phyloP scores from a whole-genome alignment of 2,888 invertebrate genomes.

The Drosophila macrospina region DNA sequence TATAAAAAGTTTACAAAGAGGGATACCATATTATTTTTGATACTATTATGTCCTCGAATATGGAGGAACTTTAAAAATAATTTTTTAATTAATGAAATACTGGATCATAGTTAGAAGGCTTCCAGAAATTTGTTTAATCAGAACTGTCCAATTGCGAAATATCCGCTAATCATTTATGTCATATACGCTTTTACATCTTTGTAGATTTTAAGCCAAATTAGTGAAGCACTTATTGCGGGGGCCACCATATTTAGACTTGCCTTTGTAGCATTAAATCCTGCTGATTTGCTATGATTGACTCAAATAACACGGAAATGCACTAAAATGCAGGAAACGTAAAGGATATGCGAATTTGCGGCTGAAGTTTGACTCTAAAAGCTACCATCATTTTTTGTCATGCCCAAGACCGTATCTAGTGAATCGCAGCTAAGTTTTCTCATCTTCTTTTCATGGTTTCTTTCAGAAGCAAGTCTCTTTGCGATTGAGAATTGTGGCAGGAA shows the following conservation, averaged over 20 bases:
- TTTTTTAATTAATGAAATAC: too few relatives aligned
- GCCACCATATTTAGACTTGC: conserved; percentile 16
- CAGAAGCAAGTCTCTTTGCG: conserved; percentile 8
- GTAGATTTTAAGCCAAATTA: conserved; percentile 8
- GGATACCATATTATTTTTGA: too few relatives aligned
- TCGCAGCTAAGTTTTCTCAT: conserved; percentile 14
- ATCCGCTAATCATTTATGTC: neutral
- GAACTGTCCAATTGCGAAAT: neutral
- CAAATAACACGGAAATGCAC: conserved; percentile 56
- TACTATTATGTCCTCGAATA: too few relatives aligned
- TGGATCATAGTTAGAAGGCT: too few relatives aligned
- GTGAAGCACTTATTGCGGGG: conserved; percentile 33
- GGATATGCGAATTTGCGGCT: conserved; percentile 57
- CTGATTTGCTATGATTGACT: conserved; percentile 49
- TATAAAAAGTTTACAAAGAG: too few relatives aligned
- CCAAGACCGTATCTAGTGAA: conserved; percentile 1
- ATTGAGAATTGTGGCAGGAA: too few relatives aligned
- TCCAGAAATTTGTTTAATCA: too few relatives aligned
- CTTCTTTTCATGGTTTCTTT: conserved; percentile 37
- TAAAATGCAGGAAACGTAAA: conserved; percentile 63
- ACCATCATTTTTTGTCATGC: conserved; percentile 21
- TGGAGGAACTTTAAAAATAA: too few relatives aligned
- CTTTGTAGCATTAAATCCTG: conserved; percentile 12
- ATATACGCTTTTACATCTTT: neutral
- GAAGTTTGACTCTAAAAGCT: conserved; percentile 37